Percentiles rank a stretch among this genome's conserved stretches.
These are phyloP conservation scores for Octodon degus DNA, from an alignment of 2,113 vertebrate genomes.

Conservation along the genomic window DNA sequence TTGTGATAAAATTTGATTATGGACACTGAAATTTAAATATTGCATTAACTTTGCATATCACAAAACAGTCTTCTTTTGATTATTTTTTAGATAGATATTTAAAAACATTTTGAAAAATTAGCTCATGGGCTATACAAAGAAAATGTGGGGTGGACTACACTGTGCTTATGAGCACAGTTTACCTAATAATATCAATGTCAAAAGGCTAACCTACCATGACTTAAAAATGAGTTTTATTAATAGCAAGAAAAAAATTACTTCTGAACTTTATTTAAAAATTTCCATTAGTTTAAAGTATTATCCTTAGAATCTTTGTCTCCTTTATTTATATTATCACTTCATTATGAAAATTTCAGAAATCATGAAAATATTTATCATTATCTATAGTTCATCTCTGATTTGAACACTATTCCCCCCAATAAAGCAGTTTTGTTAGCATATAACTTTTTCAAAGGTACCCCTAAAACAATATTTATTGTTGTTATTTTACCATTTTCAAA, in stretches of 20 bases:
- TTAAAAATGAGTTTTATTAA: conserved; percentile 37
- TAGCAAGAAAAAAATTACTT: neutral
- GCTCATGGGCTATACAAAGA: neutral
- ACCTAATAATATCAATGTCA: neutral
- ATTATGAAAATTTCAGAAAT: conserved; percentile 35
- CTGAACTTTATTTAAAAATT: conserved; percentile 35
- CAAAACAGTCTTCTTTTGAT: conserved; percentile 11
- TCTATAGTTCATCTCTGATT: neutral
- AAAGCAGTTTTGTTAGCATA: conserved; percentile 32
- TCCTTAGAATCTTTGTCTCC: conserved; percentile 32
- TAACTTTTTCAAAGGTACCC: neutral
- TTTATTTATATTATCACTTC: conserved; percentile 32
- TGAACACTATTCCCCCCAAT: neutral
- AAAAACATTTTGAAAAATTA: neutral
- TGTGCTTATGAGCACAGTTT: neutral
- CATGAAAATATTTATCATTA: neutral
- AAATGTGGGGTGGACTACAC: neutral
- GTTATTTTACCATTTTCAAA: neutral
- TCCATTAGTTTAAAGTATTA: neutral
- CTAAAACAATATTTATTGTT: neutral
- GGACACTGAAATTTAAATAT: conserved; percentile 35
- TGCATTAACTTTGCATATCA: neutral
- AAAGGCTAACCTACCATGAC: neutral
- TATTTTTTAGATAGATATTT: conserved; percentile 8
- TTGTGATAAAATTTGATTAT: conserved; percentile 40